Evolutionary conservation across 2,113 vertebrate genomes (phyloP), one percentile per base, ranked within the genome.

Genomic region (Origma solitaria): DNA sequence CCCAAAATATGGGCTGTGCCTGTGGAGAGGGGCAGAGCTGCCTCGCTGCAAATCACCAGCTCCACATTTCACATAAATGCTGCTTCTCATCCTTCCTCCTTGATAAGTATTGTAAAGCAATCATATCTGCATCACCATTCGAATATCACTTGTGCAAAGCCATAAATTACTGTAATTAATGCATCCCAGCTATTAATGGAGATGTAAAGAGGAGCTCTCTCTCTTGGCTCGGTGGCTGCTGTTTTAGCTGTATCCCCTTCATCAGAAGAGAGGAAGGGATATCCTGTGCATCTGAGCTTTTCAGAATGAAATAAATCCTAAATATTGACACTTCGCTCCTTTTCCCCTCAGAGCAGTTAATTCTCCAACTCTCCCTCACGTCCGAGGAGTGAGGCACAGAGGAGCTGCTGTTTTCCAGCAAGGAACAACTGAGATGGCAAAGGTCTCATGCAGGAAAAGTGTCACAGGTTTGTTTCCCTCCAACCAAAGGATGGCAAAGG

Each of bases 151-250:
- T 35, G 1, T 61, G 70, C 53, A 68, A 66, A 94, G 0, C 49
- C 61, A 31, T 85, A 40, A 94, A 92, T 95, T 76, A 84, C 73
- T 89, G 0, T 91, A 92, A 94, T 92, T 94, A 94, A 82, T 87
- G 22, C 5, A 66, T 44, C 18, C 24, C 31, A 51, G 88, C 86
- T 60, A 47, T 86, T 82, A 82, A 64, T 33, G 70, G 12, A 7
- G 51, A 40, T 25, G 40, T 16, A 14, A 50, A 64, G 77, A 57
- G 15, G 13, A 54, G 45, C 28, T 80, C 10, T 42, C 60, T 44
- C 38, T 42, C 60, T 44, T 38, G 71, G 9, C 80, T 64, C 37
- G 77, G 47, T 68, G n/a, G 77, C 66, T 66, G 77, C 66, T 66
- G 8, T 8, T 84, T 1, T 35, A 82, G 51, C n/a, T 15, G 1